phyloP scores from a whole-genome alignment of 1,140 invertebrate species.

The Pteromalus puparum region DNA sequence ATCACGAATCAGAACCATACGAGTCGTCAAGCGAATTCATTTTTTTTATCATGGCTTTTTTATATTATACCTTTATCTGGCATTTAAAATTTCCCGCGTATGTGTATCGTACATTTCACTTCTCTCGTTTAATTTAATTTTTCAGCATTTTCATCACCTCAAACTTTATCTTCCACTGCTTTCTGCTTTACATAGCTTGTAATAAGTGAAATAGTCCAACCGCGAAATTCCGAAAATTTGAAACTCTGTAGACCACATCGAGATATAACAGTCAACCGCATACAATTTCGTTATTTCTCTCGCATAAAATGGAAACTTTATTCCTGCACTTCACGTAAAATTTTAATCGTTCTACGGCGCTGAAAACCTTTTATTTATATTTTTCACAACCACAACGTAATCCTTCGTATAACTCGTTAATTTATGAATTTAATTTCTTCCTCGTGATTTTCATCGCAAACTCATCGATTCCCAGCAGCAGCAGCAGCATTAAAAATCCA shows the following conservation, averaged over 20 bases:
- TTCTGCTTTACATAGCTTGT: not conserved
- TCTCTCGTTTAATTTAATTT: not conserved
- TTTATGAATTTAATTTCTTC: too few species aligned
- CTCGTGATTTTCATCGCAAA: not conserved
- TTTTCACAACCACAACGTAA: not conserved
- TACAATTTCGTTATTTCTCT: constrained; percentile 19
- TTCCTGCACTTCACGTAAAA: not conserved
- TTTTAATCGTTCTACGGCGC: not conserved
- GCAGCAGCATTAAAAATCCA: not conserved
- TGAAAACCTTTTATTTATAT: not conserved
- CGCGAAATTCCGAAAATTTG: constrained; percentile 46
- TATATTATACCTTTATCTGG: not conserved
- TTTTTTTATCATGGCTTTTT: not conserved
- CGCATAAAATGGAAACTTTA: constrained; percentile 13
- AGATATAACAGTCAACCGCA: constrained; percentile 23
- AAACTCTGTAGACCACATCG: constrained; percentile 43
- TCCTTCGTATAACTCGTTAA: too few species aligned
- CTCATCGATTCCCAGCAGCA: not conserved
- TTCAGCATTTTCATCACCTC: not conserved
- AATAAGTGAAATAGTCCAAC: constrained; percentile 2
- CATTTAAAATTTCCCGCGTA: too few species aligned
- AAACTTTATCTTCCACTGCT: not conserved
- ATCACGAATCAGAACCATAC: not conserved
- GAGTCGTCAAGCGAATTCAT: not conserved
- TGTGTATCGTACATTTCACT: not conserved